A percentile compares a stretch with the other conserved stretches of the same genome.
These are phyloP conservation scores for Galaxea fascicularis DNA, from an alignment of 92 coral and sea anemone species.

Conservation along the genomic window DNA sequence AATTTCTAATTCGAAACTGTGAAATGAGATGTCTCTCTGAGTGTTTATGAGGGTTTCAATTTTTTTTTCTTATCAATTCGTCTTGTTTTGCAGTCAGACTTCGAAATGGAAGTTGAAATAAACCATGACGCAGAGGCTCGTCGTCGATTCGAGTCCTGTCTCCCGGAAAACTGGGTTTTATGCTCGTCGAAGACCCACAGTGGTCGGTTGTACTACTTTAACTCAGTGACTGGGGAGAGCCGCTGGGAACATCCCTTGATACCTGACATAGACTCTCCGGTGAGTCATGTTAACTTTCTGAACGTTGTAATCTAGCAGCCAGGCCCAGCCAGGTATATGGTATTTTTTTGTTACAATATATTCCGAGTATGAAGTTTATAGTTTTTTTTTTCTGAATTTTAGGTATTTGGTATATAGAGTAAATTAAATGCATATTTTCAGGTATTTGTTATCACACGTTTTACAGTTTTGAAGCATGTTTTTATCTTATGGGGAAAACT, in stretches of 20 bases:
- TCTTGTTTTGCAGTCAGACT: constrained; percentile 2
- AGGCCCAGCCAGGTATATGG: too few relatives aligned
- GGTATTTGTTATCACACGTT: too few relatives aligned
- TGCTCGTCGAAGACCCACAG: constrained; percentile 81
- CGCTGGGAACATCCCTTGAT: constrained; percentile 89
- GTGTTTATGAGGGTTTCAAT: neutral
- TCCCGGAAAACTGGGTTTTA: constrained; percentile 87
- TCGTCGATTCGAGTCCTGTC: constrained; percentile 71
- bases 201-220: constrained; percentile 81
- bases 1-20: too few relatives aligned
- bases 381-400: too few relatives aligned
- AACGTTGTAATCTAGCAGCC: neutral
- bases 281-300: constrained; percentile 5
- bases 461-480: too few relatives aligned
- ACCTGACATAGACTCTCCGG: constrained; percentile 73
- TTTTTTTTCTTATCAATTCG: neutral
- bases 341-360: too few relatives aligned
- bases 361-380: too few relatives aligned
- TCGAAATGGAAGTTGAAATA: constrained; percentile 51
- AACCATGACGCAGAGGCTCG: constrained; percentile 30
- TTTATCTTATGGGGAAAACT: too few relatives aligned
- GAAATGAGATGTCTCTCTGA: too few relatives aligned
- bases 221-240: constrained; percentile 84
- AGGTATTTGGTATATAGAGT: too few relatives aligned
- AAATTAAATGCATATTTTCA: too few relatives aligned